Conservation (phyloP, 2,888 invertebrate species). For the Teleiodes luculella region DNA sequence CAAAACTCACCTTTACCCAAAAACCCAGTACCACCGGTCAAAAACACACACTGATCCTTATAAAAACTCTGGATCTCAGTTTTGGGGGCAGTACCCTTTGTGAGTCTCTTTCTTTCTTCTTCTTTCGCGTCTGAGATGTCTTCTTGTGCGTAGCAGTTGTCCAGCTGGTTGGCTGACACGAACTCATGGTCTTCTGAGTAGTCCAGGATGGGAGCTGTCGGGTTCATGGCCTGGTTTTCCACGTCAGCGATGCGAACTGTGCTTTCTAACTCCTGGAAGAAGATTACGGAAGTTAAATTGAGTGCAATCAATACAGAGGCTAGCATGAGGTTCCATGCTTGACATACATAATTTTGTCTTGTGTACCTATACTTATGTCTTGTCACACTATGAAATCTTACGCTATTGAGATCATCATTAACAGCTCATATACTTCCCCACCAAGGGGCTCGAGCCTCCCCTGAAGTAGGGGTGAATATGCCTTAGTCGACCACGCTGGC, state of each 20-base stretch:
- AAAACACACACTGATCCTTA: conserved; percentile 65
- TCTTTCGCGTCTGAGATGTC: conserved; percentile 67
- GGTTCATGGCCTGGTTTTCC: conserved; percentile 65
- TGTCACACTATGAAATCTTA: too few species aligned
- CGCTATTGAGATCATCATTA: too few species aligned
- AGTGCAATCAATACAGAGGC: too few species aligned
- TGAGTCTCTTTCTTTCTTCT: conserved; percentile 61
- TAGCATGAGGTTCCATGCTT: too few species aligned
- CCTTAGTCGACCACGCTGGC: too few species aligned
- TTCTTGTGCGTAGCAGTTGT: conserved; percentile 70
- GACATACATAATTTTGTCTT: too few species aligned
- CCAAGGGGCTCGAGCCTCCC: too few species aligned
- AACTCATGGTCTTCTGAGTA: conserved; percentile 77
- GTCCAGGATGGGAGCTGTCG: conserved; percentile 62
- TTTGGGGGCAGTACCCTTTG: conserved; percentile 62
- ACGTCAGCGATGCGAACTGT: conserved; percentile 51
- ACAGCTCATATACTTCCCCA: too few species aligned
- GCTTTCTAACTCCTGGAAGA: conserved; percentile 60
- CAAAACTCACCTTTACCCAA: conserved; percentile 69
- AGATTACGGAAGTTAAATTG: neutral
- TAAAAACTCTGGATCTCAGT: conserved; percentile 65
- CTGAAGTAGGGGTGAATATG: too few species aligned
- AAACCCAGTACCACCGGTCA: conserved; percentile 72
- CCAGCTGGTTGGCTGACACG: conserved; percentile 65
- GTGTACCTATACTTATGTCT: too few species aligned